Percentiles rank a stretch among this genome's conserved stretches.
phyloP scores from a whole-genome alignment of 1,140 invertebrate species.

The Phymorhynchus buccinoides region DNA sequence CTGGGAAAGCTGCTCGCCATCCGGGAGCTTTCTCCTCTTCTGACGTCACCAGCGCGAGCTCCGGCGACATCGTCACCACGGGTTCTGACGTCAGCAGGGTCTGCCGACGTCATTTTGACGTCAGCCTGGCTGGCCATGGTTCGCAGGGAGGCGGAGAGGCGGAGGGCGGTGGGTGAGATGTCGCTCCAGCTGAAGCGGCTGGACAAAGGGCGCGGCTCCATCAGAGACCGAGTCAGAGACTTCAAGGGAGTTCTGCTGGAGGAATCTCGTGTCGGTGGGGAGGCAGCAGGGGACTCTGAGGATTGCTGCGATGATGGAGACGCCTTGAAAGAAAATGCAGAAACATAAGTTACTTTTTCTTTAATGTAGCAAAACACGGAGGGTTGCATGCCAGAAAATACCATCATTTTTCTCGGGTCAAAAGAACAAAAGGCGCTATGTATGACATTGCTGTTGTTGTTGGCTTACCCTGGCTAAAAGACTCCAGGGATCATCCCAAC shows the following conservation, averaged over 20 bases:
- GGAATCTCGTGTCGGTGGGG: background rate
- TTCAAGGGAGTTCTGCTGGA: conserved; percentile 13
- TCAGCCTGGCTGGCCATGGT: background rate
- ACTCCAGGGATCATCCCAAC: too few relatives aligned
- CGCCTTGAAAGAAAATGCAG: background rate
- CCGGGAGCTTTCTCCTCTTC: background rate
- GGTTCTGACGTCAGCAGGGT: background rate
- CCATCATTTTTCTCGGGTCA: too few relatives aligned
- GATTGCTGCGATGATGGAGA: too few relatives aligned
- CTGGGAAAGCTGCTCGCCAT: background rate
- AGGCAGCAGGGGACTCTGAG: background rate
- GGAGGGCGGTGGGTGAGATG: background rate
- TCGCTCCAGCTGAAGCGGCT: background rate
- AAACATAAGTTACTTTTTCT: too few relatives aligned
- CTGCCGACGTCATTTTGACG: background rate
- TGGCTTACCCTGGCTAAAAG: too few relatives aligned
- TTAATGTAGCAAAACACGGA: background rate
- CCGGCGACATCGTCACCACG: background rate
- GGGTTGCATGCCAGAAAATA: background rate
- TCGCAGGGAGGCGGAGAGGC: background rate
- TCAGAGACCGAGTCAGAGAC: conserved; percentile 6
- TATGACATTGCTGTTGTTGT: too few relatives aligned
- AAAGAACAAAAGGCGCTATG: too few relatives aligned
- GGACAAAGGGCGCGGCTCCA: background rate
- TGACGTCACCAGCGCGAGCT: background rate